Evolutionary conservation across 2,113 vertebrate genomes (phyloP).

Genomic region (Pomatostomus ruficeps): DNA sequence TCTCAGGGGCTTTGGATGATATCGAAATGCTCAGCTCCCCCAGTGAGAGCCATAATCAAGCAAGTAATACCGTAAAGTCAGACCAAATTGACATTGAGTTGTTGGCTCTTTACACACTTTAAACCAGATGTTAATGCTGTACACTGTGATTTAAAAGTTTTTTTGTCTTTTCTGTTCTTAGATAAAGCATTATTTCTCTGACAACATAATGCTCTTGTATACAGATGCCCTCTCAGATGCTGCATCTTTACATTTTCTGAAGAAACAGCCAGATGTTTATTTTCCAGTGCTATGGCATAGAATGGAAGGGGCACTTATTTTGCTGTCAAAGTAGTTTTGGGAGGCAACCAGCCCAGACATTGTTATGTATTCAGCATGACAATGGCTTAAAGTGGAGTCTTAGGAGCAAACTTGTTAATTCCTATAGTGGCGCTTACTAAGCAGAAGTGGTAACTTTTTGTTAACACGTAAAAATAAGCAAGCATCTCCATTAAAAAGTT

Average conservation of each 20-base stretch:
- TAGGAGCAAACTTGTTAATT: not conserved
- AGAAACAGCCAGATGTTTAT: not conserved
- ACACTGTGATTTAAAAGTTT: not conserved
- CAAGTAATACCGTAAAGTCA: constrained; percentile 61
- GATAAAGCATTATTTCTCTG: not conserved
- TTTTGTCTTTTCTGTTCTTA: not conserved
- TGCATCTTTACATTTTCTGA: not conserved
- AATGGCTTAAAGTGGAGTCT: not conserved
- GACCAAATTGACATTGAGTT: constrained; percentile 72
- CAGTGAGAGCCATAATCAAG: constrained; percentile 68
- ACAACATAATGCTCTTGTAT: not conserved
- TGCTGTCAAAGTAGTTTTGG: not conserved
- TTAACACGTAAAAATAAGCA: not conserved
- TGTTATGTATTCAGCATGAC: not conserved
- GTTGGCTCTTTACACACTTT: constrained; percentile 66
- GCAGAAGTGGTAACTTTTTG: not conserved
- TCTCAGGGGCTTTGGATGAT: constrained; percentile 70
- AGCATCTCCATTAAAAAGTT: not conserved
- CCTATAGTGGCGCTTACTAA: not conserved
- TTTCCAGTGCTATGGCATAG: not conserved
- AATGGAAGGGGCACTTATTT: not conserved
- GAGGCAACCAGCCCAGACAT: not conserved
- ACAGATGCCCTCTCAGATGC: not conserved
- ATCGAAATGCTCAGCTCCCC: constrained; percentile 55
- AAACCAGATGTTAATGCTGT: constrained; percentile 68